A percentile compares a stretch with the other conserved stretches of the same genome.
Conservation (phyloP, 2,113 vertebrate genomes). For the Genyomyrus donnyi region DNA sequence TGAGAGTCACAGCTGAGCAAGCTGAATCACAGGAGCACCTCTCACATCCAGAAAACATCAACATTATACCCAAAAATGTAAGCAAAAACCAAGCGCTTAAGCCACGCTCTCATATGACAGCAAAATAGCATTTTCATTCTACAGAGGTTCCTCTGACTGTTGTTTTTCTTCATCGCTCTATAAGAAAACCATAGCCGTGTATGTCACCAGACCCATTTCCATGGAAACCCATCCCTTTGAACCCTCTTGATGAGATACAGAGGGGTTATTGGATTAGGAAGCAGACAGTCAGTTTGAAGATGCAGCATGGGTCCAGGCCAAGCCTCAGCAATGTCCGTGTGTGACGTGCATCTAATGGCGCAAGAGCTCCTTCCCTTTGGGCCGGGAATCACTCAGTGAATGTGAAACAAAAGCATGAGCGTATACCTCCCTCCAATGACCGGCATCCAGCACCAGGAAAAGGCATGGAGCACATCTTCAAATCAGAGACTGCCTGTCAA, state of each 20-base stretch:
- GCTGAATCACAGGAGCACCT: not conserved
- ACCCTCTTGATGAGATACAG: constrained; percentile 37
- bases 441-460: not conserved
- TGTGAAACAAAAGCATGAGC: not conserved
- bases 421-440: not conserved
- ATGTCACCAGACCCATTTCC: constrained; percentile 18
- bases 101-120: not conserved
- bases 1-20: not conserved
- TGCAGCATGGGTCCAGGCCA: not conserved
- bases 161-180: constrained; percentile 17
- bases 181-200: constrained; percentile 8
- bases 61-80: not conserved
- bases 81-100: not conserved
- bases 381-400: not conserved
- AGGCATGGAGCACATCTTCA: not conserved
- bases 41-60: not conserved
- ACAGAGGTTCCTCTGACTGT: not conserved
- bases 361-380: not conserved
- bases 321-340: not conserved
- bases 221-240: constrained; percentile 32
- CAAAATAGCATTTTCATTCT: not conserved
- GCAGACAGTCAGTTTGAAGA: constrained; percentile 7
- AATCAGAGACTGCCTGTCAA: not conserved
- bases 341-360: not conserved
- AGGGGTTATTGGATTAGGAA: constrained; percentile 19